Base-by-base conservation (phyloP, 2,888 invertebrate species). In the Frankliniella fusca region DNA sequence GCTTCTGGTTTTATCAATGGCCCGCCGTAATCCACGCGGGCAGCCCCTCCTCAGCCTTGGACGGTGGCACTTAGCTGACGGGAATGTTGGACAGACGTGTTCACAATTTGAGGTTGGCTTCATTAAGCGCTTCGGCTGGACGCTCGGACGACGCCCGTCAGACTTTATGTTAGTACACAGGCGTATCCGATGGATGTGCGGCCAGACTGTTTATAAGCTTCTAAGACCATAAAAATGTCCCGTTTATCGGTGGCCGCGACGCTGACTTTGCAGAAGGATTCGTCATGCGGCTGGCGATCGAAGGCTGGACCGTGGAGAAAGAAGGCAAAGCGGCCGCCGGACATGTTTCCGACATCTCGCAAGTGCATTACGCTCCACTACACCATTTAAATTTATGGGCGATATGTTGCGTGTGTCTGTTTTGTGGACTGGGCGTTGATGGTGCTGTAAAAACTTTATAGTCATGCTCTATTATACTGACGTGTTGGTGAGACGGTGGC, bases 211-310 rank as follows among this genome's bases (percentile, higher is more conserved):
- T 54, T 54, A 54, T 54, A 54, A 54, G 54, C 54, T 54, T 54
- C 54, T 54, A 54, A 54, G 54, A 54, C 54, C 54, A 54, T 54
- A 54, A 54, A 54, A 54, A 54, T 54, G 54, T 54, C 54, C 54
- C 54, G 54, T 54, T 54, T 54, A 54, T 54, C 54, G 54, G 54
- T 0, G 20, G 54, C 54, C 54, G 54, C 38, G 38, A 38, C 38
- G 38, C 38, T 38, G 54, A 54, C 54, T 54, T 12, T 15, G 54
- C 54, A 20, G 5, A 38, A 15, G 54, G 54, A 54, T 54, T 54
- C 54, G 54, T 54, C 54, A 54, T 38, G 38, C 54, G 54, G 54
- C 54, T 15, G 54, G 38, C 38, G 38, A 38, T 3, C 5, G 54
- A 54, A 15, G 54, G 54, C 18, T 20, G 18, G 54, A 15, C 54